Evolutionary conservation across 1,140 invertebrate species (phyloP), one percentile per base, ranked within the genome.

Genomic region (Drosophila quadrilineata): DNA sequence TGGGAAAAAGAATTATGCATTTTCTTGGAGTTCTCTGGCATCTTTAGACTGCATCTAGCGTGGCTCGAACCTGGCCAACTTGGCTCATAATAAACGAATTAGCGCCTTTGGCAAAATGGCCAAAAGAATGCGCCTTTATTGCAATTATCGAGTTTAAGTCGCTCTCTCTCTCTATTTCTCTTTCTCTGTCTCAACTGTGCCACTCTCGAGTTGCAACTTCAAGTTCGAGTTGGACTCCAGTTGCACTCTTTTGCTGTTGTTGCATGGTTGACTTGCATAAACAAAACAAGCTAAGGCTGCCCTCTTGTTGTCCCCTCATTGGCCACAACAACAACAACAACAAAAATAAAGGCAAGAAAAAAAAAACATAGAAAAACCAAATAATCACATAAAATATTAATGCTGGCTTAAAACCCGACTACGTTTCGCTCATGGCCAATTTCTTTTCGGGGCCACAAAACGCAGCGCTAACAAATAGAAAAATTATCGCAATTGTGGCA

Each of bases 401-500:
- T 84, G 79, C 70, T 58, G 60, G 43, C 65, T 70, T 64, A 60
- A 71, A 59, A 66, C 29, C 73, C 46, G 60, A 65, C 50, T 58
- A 35, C 57, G 63, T 65, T 75, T 73, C 57, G 79, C 70, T 85
- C 79, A 74, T 62, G 74, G 79, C 79, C 77, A 84, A 85, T 84
- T 84, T 84, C 79, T 85, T 77, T 84, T 59, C n/a, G 73, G 65
- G 79, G 70, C 74, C 74, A 74, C 66, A 56, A n/a, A 85, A 85
- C 74, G 79, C 80, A 84, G 68, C 69, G 70, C 79, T 85, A 85
- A 85, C 79, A 85, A 85, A 85, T 85, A 85, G 79, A 85, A 85
- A 85, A 86, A 85, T 85, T 85, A 85, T 85, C 79, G 79, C 74
- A 85, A 85, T 86, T 86, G 80, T 85, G 82, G 79, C 80, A 85